A percentile compares a stretch with the other conserved stretches of the same genome.
Conservation (phyloP, 2,888 invertebrate species). For the Coecobrya sp. region DNA sequence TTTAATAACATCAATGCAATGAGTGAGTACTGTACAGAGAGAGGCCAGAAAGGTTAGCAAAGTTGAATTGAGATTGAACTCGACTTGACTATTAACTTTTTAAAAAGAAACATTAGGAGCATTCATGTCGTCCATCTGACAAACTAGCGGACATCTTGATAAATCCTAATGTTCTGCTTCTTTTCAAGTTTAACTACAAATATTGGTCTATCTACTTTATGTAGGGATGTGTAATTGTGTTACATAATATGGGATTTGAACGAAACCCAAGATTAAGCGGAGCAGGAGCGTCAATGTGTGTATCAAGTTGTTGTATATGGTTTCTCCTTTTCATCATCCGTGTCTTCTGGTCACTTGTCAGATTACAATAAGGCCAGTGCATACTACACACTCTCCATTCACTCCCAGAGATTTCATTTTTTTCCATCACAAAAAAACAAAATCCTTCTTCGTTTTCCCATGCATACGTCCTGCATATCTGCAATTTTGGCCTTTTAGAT, state of each 20-base stretch:
- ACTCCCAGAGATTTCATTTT: not conserved
- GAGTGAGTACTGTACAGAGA: too few relatives aligned
- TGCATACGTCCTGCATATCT: not conserved
- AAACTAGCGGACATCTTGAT: not conserved
- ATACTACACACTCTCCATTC: not conserved
- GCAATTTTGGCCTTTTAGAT: not conserved
- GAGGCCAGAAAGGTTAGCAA: too few relatives aligned
- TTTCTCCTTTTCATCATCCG: not conserved
- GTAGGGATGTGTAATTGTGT: too few relatives aligned
- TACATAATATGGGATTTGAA: not conserved
- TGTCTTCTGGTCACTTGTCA: conserved; percentile 24
- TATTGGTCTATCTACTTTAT: too few relatives aligned
- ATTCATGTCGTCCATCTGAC: not conserved
- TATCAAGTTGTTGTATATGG: not conserved
- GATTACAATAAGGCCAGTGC: not conserved
- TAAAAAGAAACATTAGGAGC: not conserved
- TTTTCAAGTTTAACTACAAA: not conserved
- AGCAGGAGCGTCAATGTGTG: not conserved
- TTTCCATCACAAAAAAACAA: not conserved
- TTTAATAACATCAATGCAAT: too few relatives aligned
- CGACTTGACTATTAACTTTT: too few relatives aligned
- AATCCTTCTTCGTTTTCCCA: not conserved
- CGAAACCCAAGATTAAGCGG: not conserved
- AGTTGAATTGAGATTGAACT: not conserved
- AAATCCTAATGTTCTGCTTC: not conserved